Evolutionary conservation across 2,797 vertebrate genomes (phyloP), one percentile per base, ranked within the genome.

Genomic region (Taeniopygia guttata): DNA sequence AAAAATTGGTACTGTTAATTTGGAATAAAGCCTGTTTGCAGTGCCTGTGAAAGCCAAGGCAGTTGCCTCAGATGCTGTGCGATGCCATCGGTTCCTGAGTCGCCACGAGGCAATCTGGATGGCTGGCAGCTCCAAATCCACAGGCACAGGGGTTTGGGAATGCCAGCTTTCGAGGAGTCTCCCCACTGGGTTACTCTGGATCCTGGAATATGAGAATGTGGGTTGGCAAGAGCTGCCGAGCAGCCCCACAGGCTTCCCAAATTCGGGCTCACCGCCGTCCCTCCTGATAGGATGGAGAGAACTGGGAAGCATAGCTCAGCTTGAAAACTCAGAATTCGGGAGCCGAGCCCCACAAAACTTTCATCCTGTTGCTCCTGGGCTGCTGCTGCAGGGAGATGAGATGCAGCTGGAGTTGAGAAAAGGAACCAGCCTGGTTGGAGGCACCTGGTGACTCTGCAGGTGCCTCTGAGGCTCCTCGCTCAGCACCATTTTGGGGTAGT

Each of bases 381-480:
- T 80, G 82, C 42, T 88, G 83, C 16, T n/a, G 34, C 13, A 13
- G 26, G 66, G 67, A 84, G 26, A 27, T 14, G 17, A 34, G 79
- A 27, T n/a, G 74, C 87, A 92, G 72, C 75, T 94, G 79, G 54
- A 32, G 84, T 0, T 79, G 62, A 56, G 29, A 81, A 76, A 84
- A 1, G 1, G 20, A 93, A 62, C 2, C 4, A 21, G 38, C 40
- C 55, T 16, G 1, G 0, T 4, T 1, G 3, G 69, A 64, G 76
- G 68, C 89, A 87, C 75, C 72, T 87, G 93, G 58, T 27, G 62
- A 10, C 29, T 48, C 64, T 30, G 51, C 79, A 90, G 91, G 91
- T 94, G 92, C 68, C 30, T 48, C 38, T 13, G 59, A 11, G 72
- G 23, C 29, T 60, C 60, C 26, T 42, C 4, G 64, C 32, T 87